Evolutionary conservation across 2,113 vertebrate genomes (phyloP).

Genomic region (Grantiella picta): DNA sequence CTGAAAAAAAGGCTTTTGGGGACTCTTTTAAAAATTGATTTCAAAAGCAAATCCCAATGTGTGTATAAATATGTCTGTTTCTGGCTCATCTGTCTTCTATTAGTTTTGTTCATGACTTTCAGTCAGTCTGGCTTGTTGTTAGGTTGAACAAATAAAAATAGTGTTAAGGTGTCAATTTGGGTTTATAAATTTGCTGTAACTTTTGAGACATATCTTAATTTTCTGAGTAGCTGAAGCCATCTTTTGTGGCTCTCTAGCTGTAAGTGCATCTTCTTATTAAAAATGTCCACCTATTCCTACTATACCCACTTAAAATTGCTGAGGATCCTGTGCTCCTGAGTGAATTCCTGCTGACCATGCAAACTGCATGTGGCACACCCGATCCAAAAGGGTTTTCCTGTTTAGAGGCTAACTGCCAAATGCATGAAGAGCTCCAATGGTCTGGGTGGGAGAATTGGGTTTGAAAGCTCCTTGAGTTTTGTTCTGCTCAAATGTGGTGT

Average conservation of each 20-base stretch:
- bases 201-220: background rate
- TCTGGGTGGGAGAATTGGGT: background rate
- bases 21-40: constrained; percentile 11
- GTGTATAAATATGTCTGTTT: background rate
- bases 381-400: background rate
- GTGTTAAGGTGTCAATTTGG: background rate
- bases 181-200: background rate
- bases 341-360: background rate
- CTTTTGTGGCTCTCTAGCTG: background rate
- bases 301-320: background rate
- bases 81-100: background rate
- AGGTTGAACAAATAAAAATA: background rate
- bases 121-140: background rate
- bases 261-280: background rate
- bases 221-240: background rate
- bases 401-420: background rate
- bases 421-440: background rate
- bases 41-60: background rate
- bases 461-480: background rate
- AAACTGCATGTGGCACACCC: background rate
- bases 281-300: background rate
- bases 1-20: background rate
- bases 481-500: background rate
- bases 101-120: background rate
- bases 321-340: background rate